Evolutionary conservation across 2,888 invertebrate genomes (phyloP), one percentile per base, ranked within the genome.

Genomic region (Aspidiotus rigidus): DNA sequence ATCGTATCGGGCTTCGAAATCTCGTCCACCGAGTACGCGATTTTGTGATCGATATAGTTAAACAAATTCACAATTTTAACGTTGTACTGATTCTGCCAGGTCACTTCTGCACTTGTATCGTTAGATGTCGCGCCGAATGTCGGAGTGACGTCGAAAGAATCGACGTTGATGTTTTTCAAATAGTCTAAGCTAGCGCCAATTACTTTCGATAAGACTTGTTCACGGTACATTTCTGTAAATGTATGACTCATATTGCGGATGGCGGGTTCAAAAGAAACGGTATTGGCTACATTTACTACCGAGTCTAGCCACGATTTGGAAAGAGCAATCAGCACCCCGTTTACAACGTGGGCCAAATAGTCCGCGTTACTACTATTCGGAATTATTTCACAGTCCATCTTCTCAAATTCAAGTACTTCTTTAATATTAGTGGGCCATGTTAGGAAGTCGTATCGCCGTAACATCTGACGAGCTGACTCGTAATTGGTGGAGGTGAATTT

Each of bases 91-190:
- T 59, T 57, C 7, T 60, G 28, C 13, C 59, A 39, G 8, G 16
- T 28, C 28, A 49, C 15, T 15, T 60, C 59, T n/a, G 42, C 28
- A 7, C 44, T 7, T 28, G 56, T 60, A 1, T 59, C 67, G 11
- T 67, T 60, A 7, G 55, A 40, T 6, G 64, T 17, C 5, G 44
- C 44, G 13, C 15, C 40, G 2, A 59, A 44, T 15, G 67, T 15
- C 13, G 67, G 67, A 10, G 67, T 49, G 13, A 67, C 67, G 53
- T 67, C 67, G 67, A 67, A 67, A 2, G 67, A 67, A 13, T 67
- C 15, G 15, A 67, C 57, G 39, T 67, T 67, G n/a, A 67, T 11
- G 16, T 42, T 59, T 39, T 53, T 49, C 39, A 67, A 28, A n/a
- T 67, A 67, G 9, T 49, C 49, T 42, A 67, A 53, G 10, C 49